Percentiles rank a stretch among this genome's conserved stretches.
phyloP scores from a whole-genome alignment of 1,140 invertebrate genomes.

The Drosophila tsacasi region DNA sequence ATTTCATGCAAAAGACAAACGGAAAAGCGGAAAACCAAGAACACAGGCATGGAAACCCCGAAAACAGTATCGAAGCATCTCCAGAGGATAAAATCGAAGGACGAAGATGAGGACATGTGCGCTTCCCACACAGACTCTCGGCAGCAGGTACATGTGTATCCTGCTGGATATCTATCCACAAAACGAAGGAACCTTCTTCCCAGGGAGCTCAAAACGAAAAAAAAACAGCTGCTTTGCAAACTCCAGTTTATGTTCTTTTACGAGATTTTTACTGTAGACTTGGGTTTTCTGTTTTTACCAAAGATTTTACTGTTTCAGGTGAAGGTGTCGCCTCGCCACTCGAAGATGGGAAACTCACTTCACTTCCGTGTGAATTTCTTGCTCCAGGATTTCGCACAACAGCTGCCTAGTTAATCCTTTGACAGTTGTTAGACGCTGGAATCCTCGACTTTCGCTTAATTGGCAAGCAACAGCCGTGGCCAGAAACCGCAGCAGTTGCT shows the following conservation, averaged over 20 bases:
- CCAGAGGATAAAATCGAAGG: slow-evolving; percentile 34
- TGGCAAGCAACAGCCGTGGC: slow-evolving; percentile 37
- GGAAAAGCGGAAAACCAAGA: slow-evolving; percentile 28
- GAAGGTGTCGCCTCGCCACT: slow-evolving; percentile 34
- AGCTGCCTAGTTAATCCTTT: slow-evolving; percentile 60
- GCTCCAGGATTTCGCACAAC: slow-evolving; percentile 33
- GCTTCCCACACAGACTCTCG: slow-evolving; percentile 54
- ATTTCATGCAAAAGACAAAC: slow-evolving; percentile 36
- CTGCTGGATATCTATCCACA: slow-evolving; percentile 16
- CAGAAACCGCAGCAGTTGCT: slow-evolving; percentile 53
- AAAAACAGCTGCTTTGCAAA: slow-evolving; percentile 36
- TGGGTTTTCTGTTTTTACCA: slow-evolving; percentile 8
- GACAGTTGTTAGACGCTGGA: slow-evolving; percentile 51
- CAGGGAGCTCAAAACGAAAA: slow-evolving; percentile 36
- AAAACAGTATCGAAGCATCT: slow-evolving; percentile 29
- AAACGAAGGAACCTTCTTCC: slow-evolving; percentile 32
- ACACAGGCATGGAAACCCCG: slow-evolving; percentile 18
- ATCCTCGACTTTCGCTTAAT: slow-evolving; percentile 47
- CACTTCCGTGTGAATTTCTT: slow-evolving; percentile 58
- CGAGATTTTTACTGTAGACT: slow-evolving; percentile 26
- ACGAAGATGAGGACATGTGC: slow-evolving; percentile 42
- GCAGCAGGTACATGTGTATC: slow-evolving; percentile 50
- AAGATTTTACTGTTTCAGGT: slow-evolving; percentile 38
- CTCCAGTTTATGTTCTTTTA: slow-evolving; percentile 21
- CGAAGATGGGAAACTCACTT: slow-evolving; percentile 23